Evolutionary conservation across 2,797 vertebrate genomes (phyloP).

Genomic region (Eulemur albifrons): DNA sequence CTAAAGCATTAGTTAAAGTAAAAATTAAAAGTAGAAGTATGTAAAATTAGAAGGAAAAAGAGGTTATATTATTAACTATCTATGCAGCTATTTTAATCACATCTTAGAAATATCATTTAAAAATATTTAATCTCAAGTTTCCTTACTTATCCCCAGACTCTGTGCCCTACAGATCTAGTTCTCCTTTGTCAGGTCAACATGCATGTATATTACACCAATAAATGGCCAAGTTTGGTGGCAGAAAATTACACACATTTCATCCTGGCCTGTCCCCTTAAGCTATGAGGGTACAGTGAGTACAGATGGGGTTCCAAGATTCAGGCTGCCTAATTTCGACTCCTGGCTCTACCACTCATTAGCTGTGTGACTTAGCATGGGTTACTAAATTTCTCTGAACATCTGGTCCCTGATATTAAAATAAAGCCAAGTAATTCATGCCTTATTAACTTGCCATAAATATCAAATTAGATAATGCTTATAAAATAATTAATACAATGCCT

Average conservation of each 20-base stretch:
- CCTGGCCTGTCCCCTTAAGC: neutral
- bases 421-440: constrained; percentile 24
- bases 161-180: neutral
- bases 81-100: neutral
- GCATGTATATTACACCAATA: neutral
- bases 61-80: neutral
- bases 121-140: constrained; percentile 49
- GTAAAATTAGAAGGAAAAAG: constrained; percentile 19
- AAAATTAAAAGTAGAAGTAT: constrained; percentile 25
- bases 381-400: neutral
- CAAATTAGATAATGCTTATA: constrained; percentile 27
- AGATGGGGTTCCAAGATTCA: neutral
- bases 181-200: neutral
- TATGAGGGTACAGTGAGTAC: neutral
- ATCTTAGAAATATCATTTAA: constrained; percentile 19
- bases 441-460: constrained; percentile 30
- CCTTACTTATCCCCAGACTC: neutral
- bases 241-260: neutral
- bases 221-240: neutral
- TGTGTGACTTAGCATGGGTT: neutral
- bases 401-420: constrained; percentile 36
- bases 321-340: neutral
- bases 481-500: constrained; percentile 23
- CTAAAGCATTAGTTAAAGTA: constrained; percentile 25
- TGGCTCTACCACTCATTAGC: neutral